These are phyloP conservation scores for Chrysemys picta DNA, from an alignment of 2,113 vertebrate genomes.

Conservation along the genomic window DNA sequence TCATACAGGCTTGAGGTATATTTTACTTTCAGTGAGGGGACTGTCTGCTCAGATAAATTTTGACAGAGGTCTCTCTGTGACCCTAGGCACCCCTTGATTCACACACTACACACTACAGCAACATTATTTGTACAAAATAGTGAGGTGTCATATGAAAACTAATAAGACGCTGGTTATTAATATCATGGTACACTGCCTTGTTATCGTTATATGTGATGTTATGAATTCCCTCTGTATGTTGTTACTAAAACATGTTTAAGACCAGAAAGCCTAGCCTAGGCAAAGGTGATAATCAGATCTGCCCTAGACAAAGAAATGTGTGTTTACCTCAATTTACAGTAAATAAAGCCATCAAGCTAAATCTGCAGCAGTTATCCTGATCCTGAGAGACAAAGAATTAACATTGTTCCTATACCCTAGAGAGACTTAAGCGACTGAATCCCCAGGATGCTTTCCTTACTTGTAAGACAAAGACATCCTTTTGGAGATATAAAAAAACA, in stretches of 20 bases:
- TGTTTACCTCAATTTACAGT: not conserved
- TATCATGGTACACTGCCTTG: not conserved
- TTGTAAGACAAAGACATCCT: not conserved
- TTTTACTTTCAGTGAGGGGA: not conserved
- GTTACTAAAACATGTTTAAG: not conserved
- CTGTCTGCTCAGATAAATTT: not conserved
- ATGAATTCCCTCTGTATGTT: not conserved
- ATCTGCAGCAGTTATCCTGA: not conserved
- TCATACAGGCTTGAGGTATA: not conserved
- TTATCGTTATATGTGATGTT: not conserved
- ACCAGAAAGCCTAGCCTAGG: not conserved
- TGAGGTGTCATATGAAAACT: not conserved
- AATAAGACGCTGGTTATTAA: not conserved
- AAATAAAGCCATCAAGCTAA: not conserved
- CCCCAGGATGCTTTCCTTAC: not conserved
- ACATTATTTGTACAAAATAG: not conserved
- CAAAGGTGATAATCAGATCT: not conserved
- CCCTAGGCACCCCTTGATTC: not conserved
- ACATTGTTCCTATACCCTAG: not conserved
- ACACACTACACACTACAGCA: not conserved
- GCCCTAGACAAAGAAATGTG: not conserved
- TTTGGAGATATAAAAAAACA: not conserved
- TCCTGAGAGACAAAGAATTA: not conserved
- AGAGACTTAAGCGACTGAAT: not conserved
- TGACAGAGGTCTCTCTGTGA: not conserved